Base-by-base conservation (phyloP, 2,888 invertebrate genomes). In the Alsophila aescularia region DNA sequence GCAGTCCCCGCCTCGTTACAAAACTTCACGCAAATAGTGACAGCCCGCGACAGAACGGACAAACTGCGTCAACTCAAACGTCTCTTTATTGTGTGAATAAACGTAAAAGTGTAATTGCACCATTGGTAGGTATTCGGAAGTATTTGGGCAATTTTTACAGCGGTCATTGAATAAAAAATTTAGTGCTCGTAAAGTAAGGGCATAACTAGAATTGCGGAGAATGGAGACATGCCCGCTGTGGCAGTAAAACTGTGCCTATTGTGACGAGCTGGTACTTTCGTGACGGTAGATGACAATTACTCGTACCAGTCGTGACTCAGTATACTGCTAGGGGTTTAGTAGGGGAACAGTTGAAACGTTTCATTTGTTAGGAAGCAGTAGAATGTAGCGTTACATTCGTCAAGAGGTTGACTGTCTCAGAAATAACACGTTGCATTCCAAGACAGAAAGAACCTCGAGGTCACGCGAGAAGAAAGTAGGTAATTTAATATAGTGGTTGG, bases 141-240 rank as follows among this genome's bases (percentile, higher is more conserved):
- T 45, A 31, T 36, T 41, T 32, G 31, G 41, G 31, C 14, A 36
- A 45, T 51, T 55, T 54, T 56, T 56, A 56, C 50, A 50, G 36
- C 50, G 45, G 41, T 41, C 55, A 51, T 45, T 56, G 41, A 51
- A 50, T 56, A 56, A 41, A 56, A 42, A 42, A 41, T 50, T 50
- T 44, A 45, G 40, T 24, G 24, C 16, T 24, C 50, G 41, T 56
- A 50, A 50, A 56, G 14, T n/a, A 27, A 41, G 31, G 24, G 24
- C 31, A n/a, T 47, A 31, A 21, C 13, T 24, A 24, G 45, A 24
- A 39, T 36, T 27, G 27, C 15, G 32, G 48, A 32, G 27, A 48
- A 40, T 39, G 9, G 39, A 32, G 39, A 40, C 39, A 39, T 37
- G 15, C 21, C n/a, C 18, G 21, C 14, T 21, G 6, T 10, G 44